A percentile compares a stretch with the other conserved stretches of the same genome.
These are phyloP conservation scores for Galleria mellonella DNA, from an alignment of 1,140 invertebrate species.

Conservation along the genomic window DNA sequence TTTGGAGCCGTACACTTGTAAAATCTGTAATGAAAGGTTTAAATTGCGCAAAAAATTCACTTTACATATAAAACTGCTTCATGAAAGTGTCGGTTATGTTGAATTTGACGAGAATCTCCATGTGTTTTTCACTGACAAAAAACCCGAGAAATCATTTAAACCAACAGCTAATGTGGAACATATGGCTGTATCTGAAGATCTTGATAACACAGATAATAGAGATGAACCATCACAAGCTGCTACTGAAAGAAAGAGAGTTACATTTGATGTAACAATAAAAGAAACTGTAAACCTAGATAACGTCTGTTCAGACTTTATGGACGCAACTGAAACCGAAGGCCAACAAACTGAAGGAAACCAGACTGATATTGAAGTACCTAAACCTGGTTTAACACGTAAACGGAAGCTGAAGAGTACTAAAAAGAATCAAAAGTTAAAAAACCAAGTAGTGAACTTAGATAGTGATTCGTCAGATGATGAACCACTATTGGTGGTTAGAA, in stretches of 20 bases:
- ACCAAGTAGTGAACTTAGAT: constrained; percentile 3
- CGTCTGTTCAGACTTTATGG: constrained; percentile 20
- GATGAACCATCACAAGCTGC: neutral
- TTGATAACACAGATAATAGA: neutral
- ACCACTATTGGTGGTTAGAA: constrained; percentile 18
- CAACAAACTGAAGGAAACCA: constrained; percentile 27
- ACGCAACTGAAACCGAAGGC: constrained; percentile 27
- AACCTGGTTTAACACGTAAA: neutral
- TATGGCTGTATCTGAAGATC: neutral
- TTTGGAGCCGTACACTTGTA: constrained; percentile 47
- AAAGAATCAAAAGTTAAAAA: neutral
- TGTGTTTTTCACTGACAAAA: constrained; percentile 47
- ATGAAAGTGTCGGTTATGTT: constrained; percentile 48
- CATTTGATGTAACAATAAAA: too few relatives aligned
- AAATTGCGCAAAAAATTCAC: constrained; percentile 47
- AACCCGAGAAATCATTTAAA: constrained; percentile 31
- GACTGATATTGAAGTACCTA: constrained; percentile 6
- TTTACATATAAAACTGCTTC: constrained; percentile 48
- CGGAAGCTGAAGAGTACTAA: neutral
- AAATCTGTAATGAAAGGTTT: constrained; percentile 46
- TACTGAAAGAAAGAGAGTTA: neutral
- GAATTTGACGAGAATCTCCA: constrained; percentile 57
- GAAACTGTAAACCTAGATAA: too few relatives aligned
- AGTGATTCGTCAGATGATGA: constrained; percentile 31
- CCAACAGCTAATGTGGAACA: neutral